Evolutionary conservation across 2,888 invertebrate genomes (phyloP).

Genomic region (Acrobasis repandana): DNA sequence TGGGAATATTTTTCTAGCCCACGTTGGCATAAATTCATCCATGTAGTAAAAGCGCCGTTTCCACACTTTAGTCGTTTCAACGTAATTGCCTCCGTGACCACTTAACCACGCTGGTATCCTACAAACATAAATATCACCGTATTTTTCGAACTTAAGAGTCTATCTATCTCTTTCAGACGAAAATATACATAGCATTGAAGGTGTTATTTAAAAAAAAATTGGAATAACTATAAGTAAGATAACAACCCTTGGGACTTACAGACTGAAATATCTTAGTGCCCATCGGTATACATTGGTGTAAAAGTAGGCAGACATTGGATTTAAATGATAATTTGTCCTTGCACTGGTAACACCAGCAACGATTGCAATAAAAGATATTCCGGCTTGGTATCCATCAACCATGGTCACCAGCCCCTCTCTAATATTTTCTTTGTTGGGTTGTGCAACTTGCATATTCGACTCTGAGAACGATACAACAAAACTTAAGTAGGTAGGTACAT

Average conservation of each 20-base stretch:
- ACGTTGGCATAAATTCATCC: slow-evolving; percentile 59
- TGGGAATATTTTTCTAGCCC: slow-evolving; percentile 48
- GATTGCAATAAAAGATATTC: slow-evolving; percentile 49
- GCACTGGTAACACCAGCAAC: slow-evolving; percentile 45
- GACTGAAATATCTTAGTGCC: slow-evolving; percentile 55
- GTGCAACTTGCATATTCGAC: slow-evolving; percentile 15
- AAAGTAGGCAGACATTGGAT: slow-evolving; percentile 51
- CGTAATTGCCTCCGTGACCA: slow-evolving; percentile 49
- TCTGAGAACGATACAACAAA: slow-evolving; percentile 37
- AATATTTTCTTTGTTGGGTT: slow-evolving; percentile 42
- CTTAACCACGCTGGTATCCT: slow-evolving; percentile 61
- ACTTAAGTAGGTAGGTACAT: neutral
- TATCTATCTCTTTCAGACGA: neutral
- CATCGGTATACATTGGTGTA: slow-evolving; percentile 61
- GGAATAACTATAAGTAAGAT: no score
- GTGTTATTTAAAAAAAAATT: no score
- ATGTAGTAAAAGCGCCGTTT: slow-evolving; percentile 53
- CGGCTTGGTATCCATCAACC: slow-evolving; percentile 52
- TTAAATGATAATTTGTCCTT: slow-evolving; percentile 43
- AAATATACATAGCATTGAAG: neutral
- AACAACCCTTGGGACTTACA: slow-evolving; percentile 45
- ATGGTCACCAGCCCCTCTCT: slow-evolving; percentile 47
- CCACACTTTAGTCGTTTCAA: slow-evolving; percentile 59
- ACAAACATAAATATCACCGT: slow-evolving; percentile 19
- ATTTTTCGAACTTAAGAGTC: neutral